Evolutionary conservation across 2,797 vertebrate genomes (phyloP), one percentile per base, ranked within the genome.

Genomic region (Macropus fuliginosus): DNA sequence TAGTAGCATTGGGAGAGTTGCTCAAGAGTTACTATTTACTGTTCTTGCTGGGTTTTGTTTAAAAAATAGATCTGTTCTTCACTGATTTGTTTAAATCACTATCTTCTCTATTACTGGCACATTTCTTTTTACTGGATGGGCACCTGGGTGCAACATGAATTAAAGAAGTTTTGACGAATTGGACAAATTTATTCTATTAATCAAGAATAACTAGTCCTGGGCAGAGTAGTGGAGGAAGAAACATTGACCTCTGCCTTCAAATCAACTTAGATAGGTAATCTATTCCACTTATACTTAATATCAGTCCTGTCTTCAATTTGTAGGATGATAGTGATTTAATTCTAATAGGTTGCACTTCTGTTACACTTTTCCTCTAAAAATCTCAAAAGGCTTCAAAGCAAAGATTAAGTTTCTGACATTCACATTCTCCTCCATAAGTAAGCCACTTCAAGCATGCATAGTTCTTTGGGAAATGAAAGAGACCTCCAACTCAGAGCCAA

Each of bases 301-400:
- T 0, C 0, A 55, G 40, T 1, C 46, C 91, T 27, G 34, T 54
- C 50, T 27, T 57, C 46, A 1, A 0, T 10, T 21, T 0, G 9
- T 0, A 56, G 29, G 31, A 21, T 0, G 40, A 57, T 55, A 59
- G 52, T 31, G 55, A 34, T 18, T 56, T 28, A 2, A 1, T 57
- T 56, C 34, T 50, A 40, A 24, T 1, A 0, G 5, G 10, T 27
- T 34, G 6, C 0, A 21, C 81, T 93, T 29, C 55, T 52, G 1
- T 0, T 14, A 16, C 11, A 18, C 0, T 81, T 91, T 90, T 93
- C 92, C 56, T 28, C 6, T 1, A 55, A 90, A 81, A 40, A 57
- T 46, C 12, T 55, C 46, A 50, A 11, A 66, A 94, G 0, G 0
- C 40, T 89, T 93, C 18, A 31, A 10, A 90, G 90, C 92, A 21